Conservation (phyloP, 2,888 invertebrate genomes). For the Heliconius charithonia region DNA sequence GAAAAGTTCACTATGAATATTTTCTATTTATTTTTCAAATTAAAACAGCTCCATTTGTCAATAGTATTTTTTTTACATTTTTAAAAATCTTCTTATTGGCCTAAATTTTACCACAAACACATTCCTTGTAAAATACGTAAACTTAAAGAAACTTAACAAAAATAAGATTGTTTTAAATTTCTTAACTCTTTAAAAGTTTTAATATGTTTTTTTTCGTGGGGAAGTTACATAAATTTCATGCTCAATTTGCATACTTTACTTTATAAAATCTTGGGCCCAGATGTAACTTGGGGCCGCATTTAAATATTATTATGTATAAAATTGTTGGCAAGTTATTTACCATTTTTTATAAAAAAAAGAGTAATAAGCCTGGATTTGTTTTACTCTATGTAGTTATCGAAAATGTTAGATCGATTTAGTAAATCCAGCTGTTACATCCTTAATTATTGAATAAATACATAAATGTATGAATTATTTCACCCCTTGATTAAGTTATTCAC, state of each 20-base stretch:
- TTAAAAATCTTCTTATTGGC: background rate
- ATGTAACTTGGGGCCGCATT: background rate
- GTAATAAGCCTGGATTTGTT: background rate
- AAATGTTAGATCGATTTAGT: background rate
- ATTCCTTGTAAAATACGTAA: background rate
- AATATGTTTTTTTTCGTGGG: constrained; percentile 16
- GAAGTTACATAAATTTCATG: constrained; percentile 25
- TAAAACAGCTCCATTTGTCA: background rate
- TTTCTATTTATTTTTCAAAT: background rate
- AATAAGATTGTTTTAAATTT: constrained; percentile 21
- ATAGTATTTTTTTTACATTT: background rate
- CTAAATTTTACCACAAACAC: background rate
- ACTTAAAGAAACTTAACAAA: constrained; percentile 4
- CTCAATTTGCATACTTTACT: constrained; percentile 24
- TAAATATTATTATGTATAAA: background rate
- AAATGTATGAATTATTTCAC: no score
- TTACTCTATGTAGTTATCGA: background rate
- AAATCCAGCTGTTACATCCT: background rate
- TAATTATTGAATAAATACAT: background rate
- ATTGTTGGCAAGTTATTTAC: background rate
- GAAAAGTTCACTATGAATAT: background rate
- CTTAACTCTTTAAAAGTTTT: constrained; percentile 14
- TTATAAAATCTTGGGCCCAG: background rate
- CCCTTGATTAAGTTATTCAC: background rate
- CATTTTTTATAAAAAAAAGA: background rate